Percentiles rank a stretch among this genome's conserved stretches.
phyloP scores from a whole-genome alignment of 2,888 invertebrate genomes.

The Pelosia muscerda region DNA sequence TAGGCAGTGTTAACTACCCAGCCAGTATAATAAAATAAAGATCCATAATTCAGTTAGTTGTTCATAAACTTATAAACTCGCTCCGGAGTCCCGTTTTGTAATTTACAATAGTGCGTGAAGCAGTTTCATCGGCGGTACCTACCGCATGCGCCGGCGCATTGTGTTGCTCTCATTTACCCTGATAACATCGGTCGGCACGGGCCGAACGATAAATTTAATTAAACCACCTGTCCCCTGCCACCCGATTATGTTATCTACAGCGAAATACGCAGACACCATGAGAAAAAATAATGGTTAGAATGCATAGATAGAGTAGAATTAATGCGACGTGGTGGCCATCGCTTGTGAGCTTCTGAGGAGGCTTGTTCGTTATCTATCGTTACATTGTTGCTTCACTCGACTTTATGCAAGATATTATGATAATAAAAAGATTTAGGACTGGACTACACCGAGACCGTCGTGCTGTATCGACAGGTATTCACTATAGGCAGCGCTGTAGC shows the following conservation, averaged over 20 bases:
- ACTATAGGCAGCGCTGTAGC: not conserved
- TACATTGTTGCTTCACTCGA: constrained; percentile 15
- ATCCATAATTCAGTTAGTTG: constrained; percentile 6
- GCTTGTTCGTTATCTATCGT: not conserved
- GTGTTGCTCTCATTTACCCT: constrained; percentile 58
- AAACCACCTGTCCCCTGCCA: constrained; percentile 66
- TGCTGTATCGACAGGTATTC: not conserved
- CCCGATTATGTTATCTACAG: constrained; percentile 69
- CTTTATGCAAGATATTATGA: constrained; percentile 10
- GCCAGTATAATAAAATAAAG: not conserved
- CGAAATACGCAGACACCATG: constrained; percentile 57
- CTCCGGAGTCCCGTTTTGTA: constrained; percentile 46
- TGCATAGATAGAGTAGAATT: constrained; percentile 56
- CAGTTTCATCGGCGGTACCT: constrained; percentile 51
- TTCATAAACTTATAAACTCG: not conserved
- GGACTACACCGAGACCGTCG: not conserved
- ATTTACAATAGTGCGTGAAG: constrained; percentile 51
- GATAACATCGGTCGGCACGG: constrained; percentile 59
- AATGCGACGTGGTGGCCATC: constrained; percentile 37
- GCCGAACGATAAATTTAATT: constrained; percentile 75
- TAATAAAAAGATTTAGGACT: constrained; percentile 8
- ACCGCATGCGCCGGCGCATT: constrained; percentile 59
- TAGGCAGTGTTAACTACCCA: not conserved
- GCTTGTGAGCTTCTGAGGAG: constrained; percentile 24
- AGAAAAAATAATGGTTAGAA: constrained; percentile 53